Conservation (phyloP, 2,113 vertebrate species). For the Lasiurus borealis region DNA sequence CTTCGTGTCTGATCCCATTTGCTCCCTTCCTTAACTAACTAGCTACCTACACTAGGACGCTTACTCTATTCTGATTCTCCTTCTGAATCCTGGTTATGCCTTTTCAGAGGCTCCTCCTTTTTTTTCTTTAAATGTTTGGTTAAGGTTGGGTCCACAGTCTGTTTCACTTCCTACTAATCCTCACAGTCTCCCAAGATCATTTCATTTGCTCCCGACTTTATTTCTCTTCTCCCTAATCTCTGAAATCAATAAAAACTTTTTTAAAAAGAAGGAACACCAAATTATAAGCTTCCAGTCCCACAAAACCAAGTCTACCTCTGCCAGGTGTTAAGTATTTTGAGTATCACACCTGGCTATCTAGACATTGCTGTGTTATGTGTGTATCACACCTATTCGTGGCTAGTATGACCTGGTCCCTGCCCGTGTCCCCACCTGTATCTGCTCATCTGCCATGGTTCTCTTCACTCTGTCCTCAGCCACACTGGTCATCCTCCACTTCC, state of each 20-base stretch:
- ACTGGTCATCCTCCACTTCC: neutral
- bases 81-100: neutral
- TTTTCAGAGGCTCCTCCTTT: neutral
- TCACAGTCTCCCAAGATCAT: neutral
- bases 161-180: neutral
- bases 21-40: neutral
- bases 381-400: neutral
- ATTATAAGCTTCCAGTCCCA: neutral
- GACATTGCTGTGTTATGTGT: neutral
- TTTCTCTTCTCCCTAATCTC: neutral
- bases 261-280: neutral
- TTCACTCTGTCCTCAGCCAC: neutral
- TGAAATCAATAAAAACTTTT: neutral
- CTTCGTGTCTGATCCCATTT: neutral
- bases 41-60: neutral
- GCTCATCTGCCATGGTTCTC: neutral
- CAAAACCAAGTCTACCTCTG: neutral
- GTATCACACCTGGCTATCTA: neutral
- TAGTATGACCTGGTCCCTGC: too few species aligned
- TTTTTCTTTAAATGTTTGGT: neutral
- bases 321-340: neutral
- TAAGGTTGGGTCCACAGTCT: neutral
- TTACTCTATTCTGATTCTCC: neutral
- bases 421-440: rapidly evolving
- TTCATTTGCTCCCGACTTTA: neutral